phyloP scores from a whole-genome alignment of 2,888 invertebrate species.

The Dascillus cervinus region DNA sequence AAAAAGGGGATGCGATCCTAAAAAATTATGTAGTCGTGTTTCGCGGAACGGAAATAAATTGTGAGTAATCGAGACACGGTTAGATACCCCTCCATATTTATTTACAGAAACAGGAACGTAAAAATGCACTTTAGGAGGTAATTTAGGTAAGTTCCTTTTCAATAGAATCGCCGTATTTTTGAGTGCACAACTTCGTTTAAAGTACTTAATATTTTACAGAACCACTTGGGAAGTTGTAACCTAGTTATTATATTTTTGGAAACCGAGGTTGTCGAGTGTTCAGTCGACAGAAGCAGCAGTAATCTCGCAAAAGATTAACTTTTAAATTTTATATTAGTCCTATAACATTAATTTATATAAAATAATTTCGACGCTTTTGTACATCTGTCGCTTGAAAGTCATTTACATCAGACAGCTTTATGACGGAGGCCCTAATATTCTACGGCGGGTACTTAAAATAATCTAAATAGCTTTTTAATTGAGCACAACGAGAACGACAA shows the following conservation, averaged over 20 bases:
- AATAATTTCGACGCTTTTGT: conserved; percentile 29
- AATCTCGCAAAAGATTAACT: conserved; percentile 26
- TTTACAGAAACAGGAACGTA: not conserved
- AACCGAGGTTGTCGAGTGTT: no score
- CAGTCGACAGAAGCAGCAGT: conserved; percentile 15
- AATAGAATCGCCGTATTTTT: no score
- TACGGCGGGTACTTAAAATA: conserved; percentile 27
- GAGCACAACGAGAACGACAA: conserved; percentile 23
- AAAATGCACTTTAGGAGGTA: not conserved
- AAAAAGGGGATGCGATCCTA: no score
- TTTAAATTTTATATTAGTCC: conserved; percentile 29
- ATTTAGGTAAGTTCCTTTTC: conserved; percentile 1
- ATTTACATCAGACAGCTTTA: conserved; percentile 17
- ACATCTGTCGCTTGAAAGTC: conserved; percentile 24
- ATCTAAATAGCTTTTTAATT: conserved; percentile 32
- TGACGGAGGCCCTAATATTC: conserved; percentile 22
- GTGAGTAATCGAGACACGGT: not conserved
- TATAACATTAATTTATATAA: conserved; percentile 30
- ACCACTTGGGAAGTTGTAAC: conserved; percentile 14
- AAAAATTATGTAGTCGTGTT: no score
- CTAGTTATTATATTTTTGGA: conserved; percentile 17
- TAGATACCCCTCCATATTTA: not conserved
- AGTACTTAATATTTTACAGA: conserved; percentile 5
- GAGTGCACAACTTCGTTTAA: no score
- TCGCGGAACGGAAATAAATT: no score